A percentile compares a stretch with the other conserved stretches of the same genome.
Conservation (phyloP, 2,797 vertebrate species). For the Malacoctenus gilli region DNA sequence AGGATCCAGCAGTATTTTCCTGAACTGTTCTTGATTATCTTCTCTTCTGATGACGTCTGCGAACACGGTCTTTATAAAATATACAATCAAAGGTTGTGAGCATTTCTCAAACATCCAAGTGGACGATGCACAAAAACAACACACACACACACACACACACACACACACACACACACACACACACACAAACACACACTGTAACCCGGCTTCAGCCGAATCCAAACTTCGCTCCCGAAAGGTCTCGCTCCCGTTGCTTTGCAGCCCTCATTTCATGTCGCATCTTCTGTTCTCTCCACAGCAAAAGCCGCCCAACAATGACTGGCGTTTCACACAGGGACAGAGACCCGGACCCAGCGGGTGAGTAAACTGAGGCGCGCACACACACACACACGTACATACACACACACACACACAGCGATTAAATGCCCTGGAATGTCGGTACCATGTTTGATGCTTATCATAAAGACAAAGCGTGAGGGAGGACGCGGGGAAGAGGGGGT, state of each 20-base stretch:
- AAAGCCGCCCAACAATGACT: slow-evolving; percentile 97
- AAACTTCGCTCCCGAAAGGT: too few species aligned
- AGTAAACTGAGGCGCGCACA: slow-evolving; percentile 73
- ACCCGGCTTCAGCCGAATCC: background rate
- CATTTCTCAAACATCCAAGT: too few species aligned
- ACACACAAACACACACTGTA: slow-evolving; percentile 20
- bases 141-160: background rate
- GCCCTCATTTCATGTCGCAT: slow-evolving; percentile 50
- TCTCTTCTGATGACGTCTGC: too few species aligned
- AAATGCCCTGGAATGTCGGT: slow-evolving; percentile 18
- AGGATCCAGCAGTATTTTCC: too few species aligned
- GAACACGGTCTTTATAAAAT: too few species aligned
- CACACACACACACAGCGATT: slow-evolving; percentile 21
- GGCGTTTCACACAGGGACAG: slow-evolving; percentile 97
- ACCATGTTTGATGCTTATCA: slow-evolving; percentile 21
- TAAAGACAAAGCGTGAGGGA: slow-evolving; percentile 19
- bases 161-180: slow-evolving; percentile 15
- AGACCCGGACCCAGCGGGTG: slow-evolving; percentile 98
- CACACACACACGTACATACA: slow-evolving; percentile 5
- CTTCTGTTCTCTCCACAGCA: slow-evolving; percentile 85
- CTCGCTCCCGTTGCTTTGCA: too few species aligned
- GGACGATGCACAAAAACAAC: too few species aligned
- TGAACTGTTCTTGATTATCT: too few species aligned
- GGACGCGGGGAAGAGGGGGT: slow-evolving; percentile 19
- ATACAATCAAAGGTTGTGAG: too few species aligned